Percentiles rank a stretch among this genome's conserved stretches.
Evolutionary conservation across 2,888 invertebrate species (phyloP).

Genomic region (Ochlodes sylvanus): DNA sequence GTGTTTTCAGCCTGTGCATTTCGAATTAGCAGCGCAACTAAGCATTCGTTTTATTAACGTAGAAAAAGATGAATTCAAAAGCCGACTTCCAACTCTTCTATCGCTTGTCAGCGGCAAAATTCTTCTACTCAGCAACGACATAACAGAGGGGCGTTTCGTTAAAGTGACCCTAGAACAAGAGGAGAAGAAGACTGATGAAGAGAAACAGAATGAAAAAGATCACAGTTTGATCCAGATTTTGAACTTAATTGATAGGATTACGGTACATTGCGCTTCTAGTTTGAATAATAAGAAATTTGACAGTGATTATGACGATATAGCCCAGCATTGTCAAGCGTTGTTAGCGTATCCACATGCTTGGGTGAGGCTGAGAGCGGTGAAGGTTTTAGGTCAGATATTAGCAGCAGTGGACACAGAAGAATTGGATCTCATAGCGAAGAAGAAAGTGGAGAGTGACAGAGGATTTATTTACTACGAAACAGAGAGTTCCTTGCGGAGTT

Average conservation of each 20-base stretch:
- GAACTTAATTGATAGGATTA: slow-evolving; percentile 89
- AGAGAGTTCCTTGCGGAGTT: slow-evolving; percentile 85
- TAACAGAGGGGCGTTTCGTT: slow-evolving; percentile 86
- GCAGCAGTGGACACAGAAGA: slow-evolving; percentile 86
- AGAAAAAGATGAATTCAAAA: slow-evolving; percentile 89
- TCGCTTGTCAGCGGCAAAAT: slow-evolving; percentile 85
- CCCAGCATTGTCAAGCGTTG: slow-evolving; percentile 88
- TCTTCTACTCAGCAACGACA: slow-evolving; percentile 75
- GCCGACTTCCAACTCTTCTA: slow-evolving; percentile 86
- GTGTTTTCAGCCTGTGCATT: slow-evolving; percentile 84
- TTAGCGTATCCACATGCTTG: slow-evolving; percentile 93
- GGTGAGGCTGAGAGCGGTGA: slow-evolving; percentile 92
- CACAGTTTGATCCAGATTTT: slow-evolving; percentile 91
- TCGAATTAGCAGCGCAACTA: slow-evolving; percentile 91
- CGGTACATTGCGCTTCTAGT: slow-evolving; percentile 85
- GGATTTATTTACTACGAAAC: slow-evolving; percentile 88
- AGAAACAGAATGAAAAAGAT: slow-evolving; percentile 87
- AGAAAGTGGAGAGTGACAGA: slow-evolving; percentile 64
- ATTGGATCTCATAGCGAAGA: slow-evolving; percentile 79
- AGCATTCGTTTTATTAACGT: slow-evolving; percentile 92
- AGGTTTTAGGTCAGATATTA: slow-evolving; percentile 90
- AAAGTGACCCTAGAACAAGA: slow-evolving; percentile 75
- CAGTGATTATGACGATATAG: slow-evolving; percentile 83
- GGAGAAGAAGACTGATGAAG: slow-evolving; percentile 77
- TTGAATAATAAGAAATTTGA: slow-evolving; percentile 79